Base-by-base conservation (phyloP, 37 sponge, comb jelly and placozoan genomes). In the Cliona cf. orientalis region DNA sequence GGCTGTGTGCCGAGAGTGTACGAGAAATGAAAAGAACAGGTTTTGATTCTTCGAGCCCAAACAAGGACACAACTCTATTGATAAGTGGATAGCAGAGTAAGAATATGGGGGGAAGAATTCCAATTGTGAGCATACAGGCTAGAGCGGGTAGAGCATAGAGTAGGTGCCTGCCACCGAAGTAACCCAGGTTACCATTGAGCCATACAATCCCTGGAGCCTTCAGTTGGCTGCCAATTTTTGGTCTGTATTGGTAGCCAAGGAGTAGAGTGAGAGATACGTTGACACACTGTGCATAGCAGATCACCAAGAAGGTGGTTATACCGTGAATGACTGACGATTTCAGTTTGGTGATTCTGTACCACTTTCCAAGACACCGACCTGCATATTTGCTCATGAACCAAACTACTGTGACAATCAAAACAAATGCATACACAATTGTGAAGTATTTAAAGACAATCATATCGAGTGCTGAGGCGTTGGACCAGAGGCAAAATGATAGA, bases 111-210 rank as follows among this genome's bases (percentile, higher is more conserved):
- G 84, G 84, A 31, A 56, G 3, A 14, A 44, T 32, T 2, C 59
- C 43, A 21, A 82, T 40, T 43, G 66, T 72, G 12, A 80, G 12
- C 55, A 85, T 53, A 40, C 59, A 45, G 17, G 78, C 21, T 2
- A 76, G 1, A 42, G 86, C 86, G 42, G 86, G 86, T 25, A 85
- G 5, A 28, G 79, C 86, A 78, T 85, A 85, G 1, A 28, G 66
- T n/a, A 85, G 71, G 46, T 85, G 86, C 7, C 78, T 60, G n/a
- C 9, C 0, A 63, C 72, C 55, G 31, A 78, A 85, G 38, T 29
- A 42, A 17, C 23, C 71, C 26, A 70, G 60, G 29, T 78, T 79
- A 19, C 86, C 86, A 77, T 70, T 72, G 43, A 46, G 35, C 42
- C 59, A 69, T 21, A 69, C 74, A n/a, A n/a, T n/a, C n/a, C n/a